Evolutionary conservation across 1,140 invertebrate species (phyloP).

Genomic region (Drosophila chauvacae): DNA sequence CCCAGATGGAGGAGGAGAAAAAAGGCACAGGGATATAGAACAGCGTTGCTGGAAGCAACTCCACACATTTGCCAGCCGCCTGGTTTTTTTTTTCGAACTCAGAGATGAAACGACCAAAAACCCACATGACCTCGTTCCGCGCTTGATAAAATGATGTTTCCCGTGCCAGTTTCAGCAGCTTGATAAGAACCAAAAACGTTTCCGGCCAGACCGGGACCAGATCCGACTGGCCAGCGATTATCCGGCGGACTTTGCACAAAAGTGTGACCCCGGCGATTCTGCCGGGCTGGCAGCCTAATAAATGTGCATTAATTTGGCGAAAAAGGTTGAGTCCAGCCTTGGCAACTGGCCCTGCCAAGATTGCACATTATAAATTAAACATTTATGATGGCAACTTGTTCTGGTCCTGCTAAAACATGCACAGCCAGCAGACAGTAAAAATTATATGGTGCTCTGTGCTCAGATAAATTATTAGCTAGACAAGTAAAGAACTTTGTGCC

Average conservation of each 20-base stretch:
- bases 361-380: slow-evolving; percentile 64
- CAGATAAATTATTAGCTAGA: slow-evolving; percentile 36
- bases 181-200: slow-evolving; percentile 52
- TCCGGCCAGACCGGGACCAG: slow-evolving; percentile 35
- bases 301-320: slow-evolving; percentile 65
- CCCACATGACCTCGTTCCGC: slow-evolving; percentile 66
- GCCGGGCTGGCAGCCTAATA: slow-evolving; percentile 32
- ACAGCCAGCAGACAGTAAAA: slow-evolving; percentile 34
- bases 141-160: slow-evolving; percentile 68
- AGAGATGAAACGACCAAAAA: slow-evolving; percentile 33
- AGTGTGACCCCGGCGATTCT: not conserved
- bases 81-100: slow-evolving; percentile 29
- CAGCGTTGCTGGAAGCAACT: slow-evolving; percentile 13
- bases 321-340: slow-evolving; percentile 46
- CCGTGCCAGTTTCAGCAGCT: slow-evolving; percentile 12
- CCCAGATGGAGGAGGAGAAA: slow-evolving; percentile 4
- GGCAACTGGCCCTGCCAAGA: slow-evolving; percentile 22
- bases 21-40: slow-evolving; percentile 9
- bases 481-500: slow-evolving; percentile 35
- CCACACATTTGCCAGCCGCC: slow-evolving; percentile 41
- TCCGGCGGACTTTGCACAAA: slow-evolving; percentile 24
- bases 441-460: slow-evolving; percentile 22
- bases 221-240: slow-evolving; percentile 38
- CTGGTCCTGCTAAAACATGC: slow-evolving; percentile 16
- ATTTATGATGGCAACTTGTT: slow-evolving; percentile 34